Evolutionary conservation across 1,140 invertebrate genomes (phyloP), one percentile per base, ranked within the genome.

Genomic region (Acarapis woodi): DNA sequence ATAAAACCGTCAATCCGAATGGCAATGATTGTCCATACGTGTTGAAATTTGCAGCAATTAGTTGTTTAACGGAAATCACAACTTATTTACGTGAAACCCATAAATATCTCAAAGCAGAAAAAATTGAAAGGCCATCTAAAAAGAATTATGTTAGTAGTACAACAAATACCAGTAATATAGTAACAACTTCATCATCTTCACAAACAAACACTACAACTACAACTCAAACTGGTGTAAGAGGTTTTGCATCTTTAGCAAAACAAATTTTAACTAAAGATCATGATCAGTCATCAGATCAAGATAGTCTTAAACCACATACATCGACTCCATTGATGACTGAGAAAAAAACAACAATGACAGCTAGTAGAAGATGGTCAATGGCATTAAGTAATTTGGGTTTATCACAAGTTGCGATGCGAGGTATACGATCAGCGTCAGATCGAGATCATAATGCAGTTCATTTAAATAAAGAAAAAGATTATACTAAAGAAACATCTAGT

Each of bases 41-140:
- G 2, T 58, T 99, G 5, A 69, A 87, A 48, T 60, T 96, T 42
- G 64, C 94, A 9, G 85, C 85, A 1, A 93, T 83, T 52, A 69
- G 85, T 26, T 59, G 99, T 3, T 62, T 99, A 3, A 64, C 82
- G 45, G 90, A 99, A 63, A 88, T 99, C 21, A 97, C 90, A 0
- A 70, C 83, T 0, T 99, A 96, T 53, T 57, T 99, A 16, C 59
- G 93, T 12, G 93, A 99, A 58, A 93, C 83, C 0, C 94, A 93
- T 54, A 60, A 77, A 48, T 54, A 59, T 41, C 48, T 69, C 32
- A n/a, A n/a, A n/a, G 64, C 64, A 4, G 30, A 60, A 12, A 49
- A 51, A 32, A 44, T 42, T 6, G 42, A 39, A 19, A 44, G 49
- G 3, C 35, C 42, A 14, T 47, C 46, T 22, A n/a, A n/a, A n/a